Base-by-base conservation (phyloP, 2,797 vertebrate species). In the Cygnus olor region DNA sequence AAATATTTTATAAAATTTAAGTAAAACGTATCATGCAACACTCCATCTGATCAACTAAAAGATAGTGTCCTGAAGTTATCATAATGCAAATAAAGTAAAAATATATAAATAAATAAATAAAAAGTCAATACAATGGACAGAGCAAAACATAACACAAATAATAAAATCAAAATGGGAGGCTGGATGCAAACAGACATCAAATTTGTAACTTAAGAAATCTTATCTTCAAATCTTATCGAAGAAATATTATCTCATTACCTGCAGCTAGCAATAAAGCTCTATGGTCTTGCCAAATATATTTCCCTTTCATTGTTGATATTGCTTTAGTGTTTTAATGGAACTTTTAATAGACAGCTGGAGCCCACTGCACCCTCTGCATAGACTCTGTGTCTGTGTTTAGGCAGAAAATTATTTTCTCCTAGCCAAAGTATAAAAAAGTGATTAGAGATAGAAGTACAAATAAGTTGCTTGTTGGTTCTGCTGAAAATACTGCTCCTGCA, bases 161-260 rank as follows among this genome's bases (percentile, higher is more conserved):
- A 27, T 15, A 61, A 76, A 38, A 71, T 14, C 6, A 14, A 93
- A 87, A 79, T 3, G 1, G 25, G 8, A 6, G 32, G 42, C 34
- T 1, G 0, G 5, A 4, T 19, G 3, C 11, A 73, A 80, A 18
- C 19, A 60, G 32, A 60, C 27, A 6, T 34, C 14, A 56, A 3
- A 24, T 69, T 38, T 68, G 25, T 34, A 32, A 28, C 42, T 36
- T 45, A 66, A 22, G 6, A 36, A 60, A 47, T 58, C 13, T 65
- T 32, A 32, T 44, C 28, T 22, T 58, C 27, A 58, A 57, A 51
- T 51, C 49, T 51, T 51, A 51, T 27, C 5, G 24, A 51, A 51
- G 49, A 51, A 51, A 51, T 51, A 25, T 51, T 51, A 25, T 25
- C 49, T 51, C 24, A 51, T 27, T 51, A 51, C 8, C 11, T 51